Conservation (phyloP, 2,797 vertebrate species). For the Pseudochirops cupreus region DNA sequence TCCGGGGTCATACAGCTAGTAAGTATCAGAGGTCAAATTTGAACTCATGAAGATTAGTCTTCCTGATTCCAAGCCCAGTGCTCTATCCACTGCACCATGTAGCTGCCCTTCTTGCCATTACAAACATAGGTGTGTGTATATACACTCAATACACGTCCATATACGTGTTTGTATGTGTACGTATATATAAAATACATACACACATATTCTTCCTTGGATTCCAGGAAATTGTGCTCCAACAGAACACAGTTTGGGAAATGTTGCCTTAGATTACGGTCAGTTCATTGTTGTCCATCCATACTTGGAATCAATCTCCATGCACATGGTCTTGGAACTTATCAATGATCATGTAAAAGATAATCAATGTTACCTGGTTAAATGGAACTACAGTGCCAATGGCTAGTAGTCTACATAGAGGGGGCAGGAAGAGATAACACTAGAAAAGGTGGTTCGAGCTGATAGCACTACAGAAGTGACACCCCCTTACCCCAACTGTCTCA, state of each 20-base stretch:
- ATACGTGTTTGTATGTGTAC: too few species aligned
- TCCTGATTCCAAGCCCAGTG: neutral
- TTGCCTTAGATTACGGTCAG: neutral
- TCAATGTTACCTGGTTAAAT: neutral
- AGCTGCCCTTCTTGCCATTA: neutral
- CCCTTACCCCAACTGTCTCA: too few species aligned
- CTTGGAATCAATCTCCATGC: neutral
- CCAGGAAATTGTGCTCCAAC: neutral
- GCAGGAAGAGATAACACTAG: too few species aligned
- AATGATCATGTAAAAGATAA: neutral
- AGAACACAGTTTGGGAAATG: neutral
- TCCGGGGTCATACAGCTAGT: too few species aligned
- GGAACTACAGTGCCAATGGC: too few species aligned
- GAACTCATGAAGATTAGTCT: neutral
- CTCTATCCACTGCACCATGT: too few species aligned
- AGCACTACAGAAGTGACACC: too few species aligned
- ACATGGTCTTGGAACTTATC: neutral
- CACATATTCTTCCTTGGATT: neutral
- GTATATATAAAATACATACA: too few species aligned
- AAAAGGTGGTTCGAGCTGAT: too few species aligned
- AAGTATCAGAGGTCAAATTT: neutral
- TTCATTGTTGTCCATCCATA: neutral
- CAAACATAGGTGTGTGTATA: neutral
- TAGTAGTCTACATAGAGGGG: too few species aligned
- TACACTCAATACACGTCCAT: too few species aligned